Base-by-base conservation (phyloP, 2,113 vertebrate genomes). In the Pterocles burchelli region DNA sequence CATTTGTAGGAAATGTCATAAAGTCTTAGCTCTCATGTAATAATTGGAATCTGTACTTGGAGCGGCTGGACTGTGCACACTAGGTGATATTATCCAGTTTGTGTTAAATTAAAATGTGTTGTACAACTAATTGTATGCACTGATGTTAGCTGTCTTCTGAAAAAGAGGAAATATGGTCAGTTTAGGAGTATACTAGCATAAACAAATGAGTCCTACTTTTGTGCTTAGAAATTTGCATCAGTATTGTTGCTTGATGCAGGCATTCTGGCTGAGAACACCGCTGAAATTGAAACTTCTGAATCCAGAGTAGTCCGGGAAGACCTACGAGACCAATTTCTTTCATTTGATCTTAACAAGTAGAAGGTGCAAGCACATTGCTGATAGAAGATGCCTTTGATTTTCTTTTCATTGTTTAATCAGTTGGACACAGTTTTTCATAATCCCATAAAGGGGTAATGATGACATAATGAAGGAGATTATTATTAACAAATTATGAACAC, bases 1-100 rank as follows among this genome's bases (percentile, higher is more conserved):
- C 51, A 81, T 94, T 93, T 96, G 93, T 91, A 96, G 85, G 90
- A 90, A 88, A 91, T 89, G 61, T 94, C 77, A 93, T 97, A 95
- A 96, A 97, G 92, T 87, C 87, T 81, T 93, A 93, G 67, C 45
- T 94, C 73, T 92, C 94, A 58, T 91, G 75, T 81, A 95, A 83
- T 95, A 92, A 93, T 90, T 93, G 88, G 62, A 95, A 76, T 82
- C 43, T 78, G 48, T 94, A 90, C 26, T 51, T 46, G 73, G 36
- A 74, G 17, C 66, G 63, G 14, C 49, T 91, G 75, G 45, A 34
- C 49, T n/a, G 12, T 43, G 51, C 81, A 63, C 29, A 46, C 65
- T 29, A 73, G 45, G 45, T 62, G 63, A 54, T 96, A 57, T 34
- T 93, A 68, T 78, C 67, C 71, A 81, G 46, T 88, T 95, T 5